Evolutionary conservation across 2,797 vertebrate genomes (phyloP).

Genomic region (Liparis tanakae): DNA sequence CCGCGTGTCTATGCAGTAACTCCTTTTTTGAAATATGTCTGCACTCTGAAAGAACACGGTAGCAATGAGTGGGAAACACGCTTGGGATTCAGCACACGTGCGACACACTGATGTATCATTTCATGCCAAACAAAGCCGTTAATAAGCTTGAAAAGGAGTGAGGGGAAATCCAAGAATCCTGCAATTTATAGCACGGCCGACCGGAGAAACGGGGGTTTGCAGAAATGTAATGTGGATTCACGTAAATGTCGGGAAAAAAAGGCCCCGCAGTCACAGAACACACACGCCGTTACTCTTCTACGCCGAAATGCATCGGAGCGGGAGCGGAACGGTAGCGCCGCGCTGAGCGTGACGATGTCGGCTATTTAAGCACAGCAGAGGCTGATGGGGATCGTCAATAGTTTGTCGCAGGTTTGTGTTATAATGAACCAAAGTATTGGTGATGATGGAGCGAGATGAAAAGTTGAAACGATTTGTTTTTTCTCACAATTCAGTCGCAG

Average conservation of each 20-base stretch:
- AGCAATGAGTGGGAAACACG: neutral
- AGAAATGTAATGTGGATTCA: constrained; percentile 6
- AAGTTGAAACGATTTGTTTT: neutral
- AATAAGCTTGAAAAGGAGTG: constrained; percentile 50
- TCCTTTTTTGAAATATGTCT: neutral
- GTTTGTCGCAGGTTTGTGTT: neutral
- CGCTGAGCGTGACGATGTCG: too few relatives aligned
- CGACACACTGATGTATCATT: constrained; percentile 52
- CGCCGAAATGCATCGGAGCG: neutral
- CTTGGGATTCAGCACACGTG: constrained; percentile 24
- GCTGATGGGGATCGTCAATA: neutral
- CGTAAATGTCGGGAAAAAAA: neutral
- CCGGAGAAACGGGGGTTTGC: constrained; percentile 4
- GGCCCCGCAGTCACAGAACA: neutral
- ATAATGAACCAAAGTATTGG: neutral
- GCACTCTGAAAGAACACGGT: neutral
- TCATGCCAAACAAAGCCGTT: constrained; percentile 58
- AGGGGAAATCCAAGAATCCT: constrained; percentile 17
- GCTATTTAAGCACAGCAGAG: neutral
- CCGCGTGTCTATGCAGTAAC: neutral
- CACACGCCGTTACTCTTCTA: neutral
- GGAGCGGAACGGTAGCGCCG: neutral
- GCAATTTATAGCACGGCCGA: constrained; percentile 45
- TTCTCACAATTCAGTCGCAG: neutral
- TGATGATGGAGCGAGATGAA: neutral